Evolutionary conservation across 2,113 vertebrate species (phyloP).

Genomic region (Phrynosoma blainvillii): DNA sequence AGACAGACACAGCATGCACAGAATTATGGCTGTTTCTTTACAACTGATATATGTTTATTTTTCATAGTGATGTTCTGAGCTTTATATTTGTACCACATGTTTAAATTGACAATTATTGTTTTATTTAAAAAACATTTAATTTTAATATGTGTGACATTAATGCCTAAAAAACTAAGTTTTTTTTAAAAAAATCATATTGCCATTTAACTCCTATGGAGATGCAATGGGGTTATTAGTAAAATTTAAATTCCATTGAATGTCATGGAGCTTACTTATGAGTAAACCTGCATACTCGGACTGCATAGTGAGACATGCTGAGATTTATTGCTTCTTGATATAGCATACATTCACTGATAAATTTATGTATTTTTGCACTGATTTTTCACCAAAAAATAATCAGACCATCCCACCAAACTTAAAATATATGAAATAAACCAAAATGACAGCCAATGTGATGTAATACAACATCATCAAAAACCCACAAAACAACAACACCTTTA

Average conservation of each 20-base stretch:
- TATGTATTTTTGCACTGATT: not conserved
- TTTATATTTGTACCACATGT: constrained; percentile 16
- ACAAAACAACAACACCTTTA: too few relatives aligned
- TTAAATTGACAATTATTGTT: not conserved
- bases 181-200: not conserved
- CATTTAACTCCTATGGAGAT: constrained; percentile 10
- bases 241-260: not conserved
- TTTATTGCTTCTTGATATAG: not conserved
- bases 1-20: not conserved
- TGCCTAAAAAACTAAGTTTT: not conserved
- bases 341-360: not conserved
- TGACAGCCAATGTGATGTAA: too few relatives aligned
- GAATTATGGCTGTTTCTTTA: constrained; percentile 36
- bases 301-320: not conserved
- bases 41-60: constrained; percentile 21
- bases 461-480: too few relatives aligned
- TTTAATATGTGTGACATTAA: not conserved
- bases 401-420: not conserved
- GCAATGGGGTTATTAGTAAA: not conserved
- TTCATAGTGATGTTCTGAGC: constrained; percentile 31
- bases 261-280: not conserved
- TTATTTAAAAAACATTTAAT: not conserved
- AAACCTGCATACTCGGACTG: not conserved
- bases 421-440: too few relatives aligned
- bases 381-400: not conserved